phyloP scores from a whole-genome alignment of 2,888 invertebrate species.

The Limnephilus marmoratus region DNA sequence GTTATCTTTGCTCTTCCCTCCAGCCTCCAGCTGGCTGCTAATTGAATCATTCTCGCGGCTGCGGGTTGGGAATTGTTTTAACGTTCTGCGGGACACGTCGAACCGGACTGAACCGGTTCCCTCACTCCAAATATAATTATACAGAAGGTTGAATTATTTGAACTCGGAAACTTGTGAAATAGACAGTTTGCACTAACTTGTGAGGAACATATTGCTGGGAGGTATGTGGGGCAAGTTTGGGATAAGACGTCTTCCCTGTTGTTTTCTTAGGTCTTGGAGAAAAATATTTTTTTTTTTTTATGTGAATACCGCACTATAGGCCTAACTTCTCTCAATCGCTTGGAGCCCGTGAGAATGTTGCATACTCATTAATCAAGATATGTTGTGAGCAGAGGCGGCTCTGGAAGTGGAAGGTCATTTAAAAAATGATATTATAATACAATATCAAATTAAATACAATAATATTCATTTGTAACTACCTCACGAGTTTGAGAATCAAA shows the following conservation, averaged over 20 bases:
- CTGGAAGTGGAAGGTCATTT: too few relatives aligned
- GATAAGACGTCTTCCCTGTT: neutral
- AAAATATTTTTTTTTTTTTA: too few relatives aligned
- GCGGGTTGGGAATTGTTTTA: conserved; percentile 56
- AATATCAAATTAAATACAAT: too few relatives aligned
- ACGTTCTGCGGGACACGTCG: conserved; percentile 48
- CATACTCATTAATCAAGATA: too few relatives aligned
- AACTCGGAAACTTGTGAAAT: neutral
- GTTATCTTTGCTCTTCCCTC: conserved; percentile 41
- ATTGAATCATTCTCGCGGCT: conserved; percentile 55
- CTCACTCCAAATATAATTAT: neutral
- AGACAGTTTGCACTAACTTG: neutral
- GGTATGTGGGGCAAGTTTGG: neutral
- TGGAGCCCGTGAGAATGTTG: too few relatives aligned
- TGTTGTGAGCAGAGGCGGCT: too few relatives aligned
- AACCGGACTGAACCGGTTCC: neutral
- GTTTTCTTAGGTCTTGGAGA: neutral
- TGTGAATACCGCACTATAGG: too few relatives aligned
- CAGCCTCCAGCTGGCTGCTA: conserved; percentile 45
- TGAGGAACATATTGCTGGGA: neutral
- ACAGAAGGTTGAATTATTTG: neutral
- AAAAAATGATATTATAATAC: too few relatives aligned
- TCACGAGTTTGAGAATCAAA: too few relatives aligned
- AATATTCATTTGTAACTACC: too few relatives aligned
- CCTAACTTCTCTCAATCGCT: too few relatives aligned